Evolutionary conservation across 2,888 invertebrate species (phyloP).

Genomic region (Melieria picta): DNA sequence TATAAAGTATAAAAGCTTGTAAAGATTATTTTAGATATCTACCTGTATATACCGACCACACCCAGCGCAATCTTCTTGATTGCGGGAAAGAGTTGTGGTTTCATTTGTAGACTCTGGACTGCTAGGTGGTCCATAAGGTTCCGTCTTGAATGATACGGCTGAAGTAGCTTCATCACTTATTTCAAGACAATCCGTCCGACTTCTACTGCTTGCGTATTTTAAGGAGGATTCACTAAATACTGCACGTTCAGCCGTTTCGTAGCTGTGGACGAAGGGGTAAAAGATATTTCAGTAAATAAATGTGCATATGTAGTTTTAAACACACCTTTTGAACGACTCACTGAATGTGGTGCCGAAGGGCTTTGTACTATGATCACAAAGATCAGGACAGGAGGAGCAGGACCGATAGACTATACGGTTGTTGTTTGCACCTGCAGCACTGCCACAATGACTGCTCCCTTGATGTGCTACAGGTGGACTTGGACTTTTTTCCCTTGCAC

Average conservation of each 20-base stretch:
- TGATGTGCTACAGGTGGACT: conserved; percentile 65
- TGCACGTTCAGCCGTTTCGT: conserved; percentile 63
- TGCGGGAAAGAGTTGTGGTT: conserved; percentile 56
- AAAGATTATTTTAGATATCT: conserved; percentile 28
- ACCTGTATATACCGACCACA: conserved; percentile 84
- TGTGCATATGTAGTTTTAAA: not conserved
- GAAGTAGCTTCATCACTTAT: conserved; percentile 62
- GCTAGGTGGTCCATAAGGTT: conserved; percentile 65
- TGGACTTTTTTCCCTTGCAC: conserved; percentile 66
- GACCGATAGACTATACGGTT: conserved; percentile 65
- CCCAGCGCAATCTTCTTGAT: conserved; percentile 78
- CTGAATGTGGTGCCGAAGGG: conserved; percentile 63
- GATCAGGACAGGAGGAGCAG: conserved; percentile 65
- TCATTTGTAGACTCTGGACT: conserved; percentile 66
- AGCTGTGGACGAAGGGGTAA: conserved; percentile 50
- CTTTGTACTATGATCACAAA: conserved; percentile 65
- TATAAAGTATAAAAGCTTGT: conserved; percentile 1
- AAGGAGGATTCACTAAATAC: conserved; percentile 64
- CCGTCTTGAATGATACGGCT: conserved; percentile 65
- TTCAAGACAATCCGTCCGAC: conserved; percentile 61
- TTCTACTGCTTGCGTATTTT: conserved; percentile 62
- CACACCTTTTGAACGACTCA: conserved; percentile 65
- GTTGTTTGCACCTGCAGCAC: conserved; percentile 64
- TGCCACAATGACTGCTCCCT: conserved; percentile 60
- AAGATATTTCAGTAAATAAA: not conserved